Evolutionary conservation across 2,113 vertebrate genomes (phyloP), one percentile per base, ranked within the genome.

Genomic region (Casuarius casuarius): DNA sequence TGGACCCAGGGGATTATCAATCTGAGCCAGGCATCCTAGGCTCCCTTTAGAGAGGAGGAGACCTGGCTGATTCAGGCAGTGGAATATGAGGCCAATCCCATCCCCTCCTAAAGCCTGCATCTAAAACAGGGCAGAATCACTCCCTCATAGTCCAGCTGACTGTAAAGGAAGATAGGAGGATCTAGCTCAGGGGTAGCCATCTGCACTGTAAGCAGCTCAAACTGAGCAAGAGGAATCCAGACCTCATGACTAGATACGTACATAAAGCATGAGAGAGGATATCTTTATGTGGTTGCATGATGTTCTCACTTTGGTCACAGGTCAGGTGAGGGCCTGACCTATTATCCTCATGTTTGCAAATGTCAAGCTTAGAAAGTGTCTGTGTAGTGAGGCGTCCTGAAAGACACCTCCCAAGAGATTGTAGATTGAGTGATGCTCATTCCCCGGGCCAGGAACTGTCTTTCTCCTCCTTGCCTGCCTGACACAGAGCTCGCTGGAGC

Each of bases 211-310:
- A 42, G 51, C 35, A 90, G 14, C 49, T 65, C 54, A 58, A 46
- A 20, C 26, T 5, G 9, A 71, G 16, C 22, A 80, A 71, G 58
- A 23, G 26, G 51, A 75, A 66, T 52, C 46, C 48, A 48, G 15
- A 10, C 25, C 8, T 77, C 38, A 25, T 3, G 38, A 15, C 6
- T 3, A 49, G 28, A 42, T 52, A 48, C 0, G 0, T 5, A 33
- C 0, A 2, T 52, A 49, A 28, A 68, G 52, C 23, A 31, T 21
- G 38, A 25, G 26, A 77, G 29, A 35, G 13, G 28, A 20, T 14
- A 61, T 4, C 21, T 63, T 42, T 20, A 12, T 0, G 3, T 25
- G n/a, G 25, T 71, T 85, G 52, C 71, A 52, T 15, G 28, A 72
- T 35, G 8, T 52, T 90, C 42, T 68, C 10, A 7, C 25, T 66